These are phyloP conservation scores for Mallotus villosus DNA, from an alignment of 2,797 vertebrate genomes.

Conservation along the genomic window DNA sequence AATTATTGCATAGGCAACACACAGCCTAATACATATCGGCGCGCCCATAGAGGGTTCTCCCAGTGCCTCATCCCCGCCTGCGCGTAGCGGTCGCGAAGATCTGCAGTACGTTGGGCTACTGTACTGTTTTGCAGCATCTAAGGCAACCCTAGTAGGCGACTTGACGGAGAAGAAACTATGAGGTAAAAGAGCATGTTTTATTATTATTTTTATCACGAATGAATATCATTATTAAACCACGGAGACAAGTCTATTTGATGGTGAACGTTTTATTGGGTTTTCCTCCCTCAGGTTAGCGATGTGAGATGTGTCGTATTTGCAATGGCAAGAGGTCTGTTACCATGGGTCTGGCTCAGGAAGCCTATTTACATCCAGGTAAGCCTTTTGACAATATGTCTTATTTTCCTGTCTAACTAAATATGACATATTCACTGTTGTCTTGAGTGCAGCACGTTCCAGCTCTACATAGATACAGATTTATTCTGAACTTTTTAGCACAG, in stretches of 20 bases:
- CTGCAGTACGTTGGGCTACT: conserved; percentile 12
- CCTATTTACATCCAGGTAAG: conserved; percentile 86
- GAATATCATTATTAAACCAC: background rate
- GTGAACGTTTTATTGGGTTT: conserved; percentile 7
- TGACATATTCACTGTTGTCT: background rate
- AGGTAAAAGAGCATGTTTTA: conserved; percentile 6
- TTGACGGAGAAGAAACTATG: conserved; percentile 8
- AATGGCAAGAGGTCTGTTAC: conserved; percentile 87
- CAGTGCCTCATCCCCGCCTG: background rate
- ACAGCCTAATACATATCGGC: background rate
- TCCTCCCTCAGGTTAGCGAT: conserved; percentile 49
- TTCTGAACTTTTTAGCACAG: background rate
- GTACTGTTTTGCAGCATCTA: conserved; percentile 25
- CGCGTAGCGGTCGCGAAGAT: too few relatives aligned
- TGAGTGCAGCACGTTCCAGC: background rate
- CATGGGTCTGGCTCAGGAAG: conserved; percentile 84
- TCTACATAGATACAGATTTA: background rate
- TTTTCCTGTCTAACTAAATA: background rate
- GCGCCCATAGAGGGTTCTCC: background rate
- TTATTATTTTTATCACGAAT: background rate
- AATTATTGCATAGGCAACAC: background rate
- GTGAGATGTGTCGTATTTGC: conserved; percentile 82
- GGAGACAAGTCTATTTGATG: background rate
- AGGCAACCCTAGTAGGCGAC: conserved; percentile 14
- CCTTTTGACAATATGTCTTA: conserved; percentile 33